Percentiles rank a stretch among this genome's conserved stretches.
These are phyloP conservation scores for Valencia hispanica DNA, from an alignment of 2,797 vertebrate species.

Conservation along the genomic window DNA sequence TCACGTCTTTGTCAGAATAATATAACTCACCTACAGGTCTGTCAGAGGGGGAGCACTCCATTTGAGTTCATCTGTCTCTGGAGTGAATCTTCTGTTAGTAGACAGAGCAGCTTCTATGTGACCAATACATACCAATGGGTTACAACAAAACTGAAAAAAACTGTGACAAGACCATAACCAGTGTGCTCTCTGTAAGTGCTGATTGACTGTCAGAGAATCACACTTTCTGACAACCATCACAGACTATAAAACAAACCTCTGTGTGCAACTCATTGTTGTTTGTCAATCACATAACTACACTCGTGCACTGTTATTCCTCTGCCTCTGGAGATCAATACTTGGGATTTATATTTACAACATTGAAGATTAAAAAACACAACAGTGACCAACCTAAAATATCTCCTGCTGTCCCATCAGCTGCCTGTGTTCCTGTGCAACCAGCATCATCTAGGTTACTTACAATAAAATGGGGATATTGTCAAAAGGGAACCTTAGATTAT, in stretches of 20 bases:
- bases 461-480: neutral
- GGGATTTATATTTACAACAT: neutral
- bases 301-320: neutral
- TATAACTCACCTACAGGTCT: slow-evolving; percentile 33
- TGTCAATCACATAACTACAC: neutral
- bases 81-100: slow-evolving; percentile 9
- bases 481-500: neutral
- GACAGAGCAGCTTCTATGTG: slow-evolving; percentile 13
- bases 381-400: neutral
- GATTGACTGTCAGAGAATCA: slow-evolving; percentile 1
- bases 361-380: neutral
- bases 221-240: neutral
- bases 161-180: neutral
- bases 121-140: slow-evolving; percentile 1
- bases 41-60: slow-evolving; percentile 13
- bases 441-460: neutral
- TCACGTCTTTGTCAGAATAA: slow-evolving; percentile 34
- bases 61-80: slow-evolving; percentile 24
- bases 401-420: neutral
- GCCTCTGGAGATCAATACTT: neutral
- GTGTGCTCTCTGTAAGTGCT: neutral
- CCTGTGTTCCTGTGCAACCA: neutral
- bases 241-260: neutral
- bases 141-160: neutral
- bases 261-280: neutral